Percentiles rank a stretch among this genome's conserved stretches.
Evolutionary conservation across 2,888 invertebrate genomes (phyloP).

Genomic region (Torymus texanus): DNA sequence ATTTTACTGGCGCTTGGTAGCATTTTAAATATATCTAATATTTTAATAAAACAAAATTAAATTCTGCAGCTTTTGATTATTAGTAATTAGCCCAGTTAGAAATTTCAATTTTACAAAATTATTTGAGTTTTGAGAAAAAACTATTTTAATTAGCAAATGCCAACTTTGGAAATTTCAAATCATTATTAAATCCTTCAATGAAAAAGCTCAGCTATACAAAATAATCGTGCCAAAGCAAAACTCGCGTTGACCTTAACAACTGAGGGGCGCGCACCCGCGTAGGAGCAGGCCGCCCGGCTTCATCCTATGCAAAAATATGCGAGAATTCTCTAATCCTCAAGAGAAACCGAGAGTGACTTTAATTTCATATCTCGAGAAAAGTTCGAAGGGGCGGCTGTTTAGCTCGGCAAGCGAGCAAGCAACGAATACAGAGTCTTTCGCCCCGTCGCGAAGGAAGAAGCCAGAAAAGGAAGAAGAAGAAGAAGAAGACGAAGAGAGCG

Average conservation of each 20-base stretch:
- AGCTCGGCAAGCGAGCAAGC: slow-evolving; percentile 44
- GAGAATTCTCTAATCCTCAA: slow-evolving; percentile 54
- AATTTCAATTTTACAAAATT: too few species aligned
- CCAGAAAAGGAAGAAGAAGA: slow-evolving; percentile 51
- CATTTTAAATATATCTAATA: too few species aligned
- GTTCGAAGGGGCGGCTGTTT: slow-evolving; percentile 37
- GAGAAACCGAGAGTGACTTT: slow-evolving; percentile 57
- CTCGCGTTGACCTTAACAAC: slow-evolving; percentile 47
- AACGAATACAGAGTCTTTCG: slow-evolving; percentile 17
- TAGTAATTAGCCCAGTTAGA: too few species aligned
- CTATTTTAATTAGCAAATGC: too few species aligned
- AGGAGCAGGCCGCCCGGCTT: slow-evolving; percentile 3
- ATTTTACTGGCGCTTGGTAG: too few species aligned
- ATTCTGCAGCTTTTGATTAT: too few species aligned
- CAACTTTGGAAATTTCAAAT: too few species aligned
- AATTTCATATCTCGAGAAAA: slow-evolving; percentile 50
- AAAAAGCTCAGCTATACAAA: too few species aligned
- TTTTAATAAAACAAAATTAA: too few species aligned
- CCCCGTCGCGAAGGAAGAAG: slow-evolving; percentile 28
- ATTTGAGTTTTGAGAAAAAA: too few species aligned
- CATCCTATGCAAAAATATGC: slow-evolving; percentile 52
- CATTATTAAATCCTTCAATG: too few species aligned
- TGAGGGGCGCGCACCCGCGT: not conserved
- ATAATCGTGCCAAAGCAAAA: not conserved
- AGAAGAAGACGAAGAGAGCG: too few species aligned